phyloP scores from a whole-genome alignment of 2,888 invertebrate species.

The Horisme vitalbata region DNA sequence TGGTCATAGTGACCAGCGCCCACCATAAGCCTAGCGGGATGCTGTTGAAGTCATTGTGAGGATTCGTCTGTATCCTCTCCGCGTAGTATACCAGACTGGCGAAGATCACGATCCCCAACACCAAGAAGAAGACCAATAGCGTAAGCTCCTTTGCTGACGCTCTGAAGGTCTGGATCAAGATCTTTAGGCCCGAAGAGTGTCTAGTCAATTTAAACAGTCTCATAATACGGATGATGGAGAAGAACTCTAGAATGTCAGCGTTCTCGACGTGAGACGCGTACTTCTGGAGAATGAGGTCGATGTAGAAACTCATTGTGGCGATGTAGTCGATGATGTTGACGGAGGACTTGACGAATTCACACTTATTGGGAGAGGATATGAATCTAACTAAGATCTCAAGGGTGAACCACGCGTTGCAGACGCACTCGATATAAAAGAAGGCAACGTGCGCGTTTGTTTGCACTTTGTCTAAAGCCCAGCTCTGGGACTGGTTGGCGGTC shows the following conservation, averaged over 20 bases:
- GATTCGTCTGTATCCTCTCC: constrained; percentile 97
- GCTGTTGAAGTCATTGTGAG: constrained; percentile 98
- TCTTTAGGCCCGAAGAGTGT: constrained; percentile 98
- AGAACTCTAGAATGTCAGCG: constrained; percentile 98
- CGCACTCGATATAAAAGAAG: constrained; percentile 99
- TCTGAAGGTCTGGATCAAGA: constrained; percentile 98
- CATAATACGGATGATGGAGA: constrained; percentile 98
- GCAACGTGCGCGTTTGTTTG: constrained; percentile 98
- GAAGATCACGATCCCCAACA: constrained; percentile 98
- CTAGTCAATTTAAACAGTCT: constrained; percentile 97
- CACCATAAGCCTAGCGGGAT: constrained; percentile 99
- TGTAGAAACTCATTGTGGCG: constrained; percentile 99
- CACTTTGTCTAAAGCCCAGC: constrained; percentile 94
- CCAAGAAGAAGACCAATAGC: constrained; percentile 97
- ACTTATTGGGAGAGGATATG: constrained; percentile 96
- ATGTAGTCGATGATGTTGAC: constrained; percentile 99
- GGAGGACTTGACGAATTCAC: constrained; percentile 96
- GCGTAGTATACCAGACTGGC: constrained; percentile 99
- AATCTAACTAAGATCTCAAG: constrained; percentile 97
- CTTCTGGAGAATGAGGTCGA: constrained; percentile 94
- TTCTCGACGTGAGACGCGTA: constrained; percentile 96
- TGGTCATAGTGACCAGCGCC: constrained; percentile 99
- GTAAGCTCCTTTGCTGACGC: constrained; percentile 98
- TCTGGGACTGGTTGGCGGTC: constrained; percentile 88
- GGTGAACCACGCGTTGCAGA: constrained; percentile 99